Evolutionary conservation across 2,113 vertebrate species (phyloP).

Genomic region (Mirounga angustirostris): DNA sequence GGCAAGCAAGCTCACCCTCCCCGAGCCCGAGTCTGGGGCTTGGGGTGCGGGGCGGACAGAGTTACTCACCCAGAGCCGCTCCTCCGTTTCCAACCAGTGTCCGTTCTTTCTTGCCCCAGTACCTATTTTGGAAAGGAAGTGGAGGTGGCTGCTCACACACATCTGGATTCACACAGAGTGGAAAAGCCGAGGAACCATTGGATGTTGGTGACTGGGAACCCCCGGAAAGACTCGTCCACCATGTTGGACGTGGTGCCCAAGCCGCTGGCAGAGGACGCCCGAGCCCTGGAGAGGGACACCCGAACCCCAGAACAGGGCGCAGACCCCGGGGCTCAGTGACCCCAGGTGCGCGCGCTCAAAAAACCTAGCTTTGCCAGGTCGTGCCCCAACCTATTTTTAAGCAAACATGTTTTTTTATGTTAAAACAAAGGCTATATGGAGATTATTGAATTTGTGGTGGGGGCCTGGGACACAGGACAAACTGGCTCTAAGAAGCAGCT

Average conservation of each 20-base stretch:
- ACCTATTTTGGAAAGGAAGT: slow-evolving; percentile 92
- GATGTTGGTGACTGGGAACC: slow-evolving; percentile 91
- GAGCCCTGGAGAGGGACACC: not conserved
- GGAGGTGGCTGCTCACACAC: slow-evolving; percentile 93
- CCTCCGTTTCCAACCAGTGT: not conserved
- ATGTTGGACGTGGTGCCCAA: slow-evolving; percentile 80
- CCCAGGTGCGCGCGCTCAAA: fast-evolving
- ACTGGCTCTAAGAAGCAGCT: not conserved
- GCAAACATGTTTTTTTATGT: too few species aligned
- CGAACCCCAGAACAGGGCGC: not conserved
- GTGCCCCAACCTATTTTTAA: not conserved
- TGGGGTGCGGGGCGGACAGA: not conserved
- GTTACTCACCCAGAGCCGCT: fast-evolving
- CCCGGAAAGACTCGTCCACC: slow-evolving; percentile 74
- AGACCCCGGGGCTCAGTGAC: not conserved
- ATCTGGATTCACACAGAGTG: slow-evolving; percentile 91
- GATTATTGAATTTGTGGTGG: not conserved
- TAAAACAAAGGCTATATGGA: not conserved
- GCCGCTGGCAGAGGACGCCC: not conserved
- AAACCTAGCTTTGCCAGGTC: not conserved
- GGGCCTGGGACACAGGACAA: too few species aligned
- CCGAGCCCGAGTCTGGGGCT: not conserved
- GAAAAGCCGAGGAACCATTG: slow-evolving; percentile 94
- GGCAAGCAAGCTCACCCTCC: fast-evolving
- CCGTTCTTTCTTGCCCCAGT: slow-evolving; percentile 85